Conservation (phyloP, 2,797 vertebrate species). For the Tiaroga cobitis region DNA sequence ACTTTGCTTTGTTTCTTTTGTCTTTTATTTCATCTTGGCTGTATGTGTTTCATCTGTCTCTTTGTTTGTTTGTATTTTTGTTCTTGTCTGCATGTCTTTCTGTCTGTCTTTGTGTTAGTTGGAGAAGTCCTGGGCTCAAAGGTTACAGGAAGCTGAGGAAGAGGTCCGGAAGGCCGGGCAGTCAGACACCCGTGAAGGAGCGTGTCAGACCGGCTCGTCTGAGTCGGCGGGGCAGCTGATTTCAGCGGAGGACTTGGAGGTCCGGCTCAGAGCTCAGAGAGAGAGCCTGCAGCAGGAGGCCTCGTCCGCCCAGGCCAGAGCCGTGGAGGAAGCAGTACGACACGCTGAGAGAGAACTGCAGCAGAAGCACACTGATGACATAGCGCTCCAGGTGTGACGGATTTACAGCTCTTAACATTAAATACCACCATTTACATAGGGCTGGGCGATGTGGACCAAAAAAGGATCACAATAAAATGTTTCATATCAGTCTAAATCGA, state of each 20-base stretch:
- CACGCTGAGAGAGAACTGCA: conserved; percentile 76
- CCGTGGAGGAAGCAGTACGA: conserved; percentile 76
- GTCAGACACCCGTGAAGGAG: conserved; percentile 67
- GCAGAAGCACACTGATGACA: conserved; percentile 78
- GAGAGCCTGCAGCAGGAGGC: conserved; percentile 73
- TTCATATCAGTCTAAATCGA: neutral
- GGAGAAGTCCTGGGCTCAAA: conserved; percentile 81
- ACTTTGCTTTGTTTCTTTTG: neutral
- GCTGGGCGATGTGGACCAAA: neutral
- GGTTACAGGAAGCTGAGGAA: conserved; percentile 72
- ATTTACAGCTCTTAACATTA: neutral
- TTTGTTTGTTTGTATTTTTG: neutral
- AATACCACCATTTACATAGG: neutral
- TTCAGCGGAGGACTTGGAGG: conserved; percentile 71
- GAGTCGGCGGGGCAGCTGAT: conserved; percentile 49
- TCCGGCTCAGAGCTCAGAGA: conserved; percentile 73
- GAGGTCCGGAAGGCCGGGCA: conserved; percentile 65
- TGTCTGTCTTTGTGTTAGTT: conserved; percentile 62
- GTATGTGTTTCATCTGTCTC: neutral
- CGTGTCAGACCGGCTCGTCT: conserved; percentile 80
- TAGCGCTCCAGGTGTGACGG: conserved; percentile 74
- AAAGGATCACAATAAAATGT: neutral
- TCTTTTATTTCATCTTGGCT: neutral
- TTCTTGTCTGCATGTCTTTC: neutral
- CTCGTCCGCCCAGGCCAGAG: conserved; percentile 67